Base-by-base conservation (phyloP, 2,888 invertebrate genomes). In the Chrysina gloriosa region DNA sequence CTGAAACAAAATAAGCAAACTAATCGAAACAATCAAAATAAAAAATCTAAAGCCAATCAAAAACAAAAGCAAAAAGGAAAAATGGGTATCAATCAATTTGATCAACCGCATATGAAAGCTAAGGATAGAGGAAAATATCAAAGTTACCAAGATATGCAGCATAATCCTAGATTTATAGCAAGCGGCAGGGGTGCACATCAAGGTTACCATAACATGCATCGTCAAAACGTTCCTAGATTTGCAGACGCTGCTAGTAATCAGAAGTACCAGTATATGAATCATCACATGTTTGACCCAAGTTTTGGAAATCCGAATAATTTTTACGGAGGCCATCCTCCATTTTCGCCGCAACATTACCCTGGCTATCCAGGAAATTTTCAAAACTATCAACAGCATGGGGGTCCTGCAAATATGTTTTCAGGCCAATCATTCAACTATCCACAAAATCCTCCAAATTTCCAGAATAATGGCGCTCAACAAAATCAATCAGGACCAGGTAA, bases 61-160 rank as follows among this genome's bases (percentile, higher is more conserved):
- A 42, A 27, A 16, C 42, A 39, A 42, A 27, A 25, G 2, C 23
- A 39, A 42, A 56, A 56, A 7, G 19, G 27, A n/a, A 39, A 25
- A n/a, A 16, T 3, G 14, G 29, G 52, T 29, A 16, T 52, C 7
- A 52, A 52, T 31, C 31, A 16, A 31, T 16, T 31, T 9, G 34
- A 29, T 31, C 52, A 31, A 6, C 52, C 52, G 19, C 3, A 27
- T n/a, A 31, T 52, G 42, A 42, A 61, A 61, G 27, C 58, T 1
- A 61, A 61, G 16, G 29, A 61, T 25, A 42, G 27, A 42, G 25
- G 25, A 9, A 14, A 14, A 61, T 25, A 27, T 14, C 27, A 42
- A 29, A 42, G 7, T 7, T 27, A 14, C 9, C 45, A 27, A 14
- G 14, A 42, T 14, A 29, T 1, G 27, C 27, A 4, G 5, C 58